Conservation (phyloP, 1,140 invertebrate species). For the Heliconius eleuchia region DNA sequence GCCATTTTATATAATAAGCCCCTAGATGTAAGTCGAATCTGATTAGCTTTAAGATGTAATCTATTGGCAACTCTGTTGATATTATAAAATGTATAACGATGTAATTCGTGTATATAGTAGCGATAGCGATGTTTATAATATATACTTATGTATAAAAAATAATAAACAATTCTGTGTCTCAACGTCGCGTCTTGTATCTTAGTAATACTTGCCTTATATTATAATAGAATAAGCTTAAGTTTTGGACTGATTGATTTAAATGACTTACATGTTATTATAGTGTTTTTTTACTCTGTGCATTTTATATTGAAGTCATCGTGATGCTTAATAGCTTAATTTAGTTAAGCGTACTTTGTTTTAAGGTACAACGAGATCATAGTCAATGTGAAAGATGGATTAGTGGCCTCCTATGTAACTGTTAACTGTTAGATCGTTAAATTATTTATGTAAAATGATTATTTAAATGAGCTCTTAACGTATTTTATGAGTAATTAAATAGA, state of each 20-base stretch:
- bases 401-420: constrained; percentile 29
- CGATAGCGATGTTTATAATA: constrained; percentile 15
- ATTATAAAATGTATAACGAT: constrained; percentile 13
- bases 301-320: constrained; percentile 59
- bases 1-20: constrained; percentile 50
- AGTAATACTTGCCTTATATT: constrained; percentile 74
- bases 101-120: constrained; percentile 16
- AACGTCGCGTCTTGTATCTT: constrained; percentile 41
- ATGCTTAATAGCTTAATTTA: constrained; percentile 36
- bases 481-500: constrained; percentile 24
- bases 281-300: constrained; percentile 61
- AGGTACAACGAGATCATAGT: constrained; percentile 62
- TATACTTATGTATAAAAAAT: constrained; percentile 19
- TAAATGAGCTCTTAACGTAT: constrained; percentile 31
- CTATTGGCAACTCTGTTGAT: constrained; percentile 33
- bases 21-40: constrained; percentile 40
- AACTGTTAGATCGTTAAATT: constrained; percentile 25
- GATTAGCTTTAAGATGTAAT: constrained; percentile 31
- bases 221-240: constrained; percentile 58
- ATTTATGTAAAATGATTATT: constrained; percentile 34
- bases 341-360: constrained; percentile 45
- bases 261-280: constrained; percentile 58
- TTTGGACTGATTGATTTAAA: constrained; percentile 76
- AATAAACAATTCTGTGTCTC: constrained; percentile 14
- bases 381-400: constrained; percentile 54